Evolutionary conservation across 2,888 invertebrate species (phyloP), one percentile per base, ranked within the genome.

Genomic region (Apodemia mormo): DNA sequence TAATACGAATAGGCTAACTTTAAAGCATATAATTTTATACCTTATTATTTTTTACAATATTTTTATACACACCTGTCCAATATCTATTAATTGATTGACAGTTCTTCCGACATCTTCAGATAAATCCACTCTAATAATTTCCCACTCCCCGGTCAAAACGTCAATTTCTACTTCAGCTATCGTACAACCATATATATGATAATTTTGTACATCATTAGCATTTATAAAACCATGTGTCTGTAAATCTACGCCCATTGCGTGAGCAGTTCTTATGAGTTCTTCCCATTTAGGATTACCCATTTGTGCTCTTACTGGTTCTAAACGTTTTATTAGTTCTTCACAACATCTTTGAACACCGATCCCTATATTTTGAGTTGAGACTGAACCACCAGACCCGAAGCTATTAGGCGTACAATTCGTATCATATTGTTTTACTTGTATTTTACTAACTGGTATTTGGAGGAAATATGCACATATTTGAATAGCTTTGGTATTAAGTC

Each of bases 91-190:
- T 9, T 95, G 96, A 80, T 93, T 96, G 68, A 96, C 80, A 83
- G 95, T 95, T 65, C 91, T 84, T 0, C 96, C 96, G 2, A 93
- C 92, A 80, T 96, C 96, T 83, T 95, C 95, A 58, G 95, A 76
- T 67, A 96, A 79, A 81, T 96, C 96, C 0, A 95, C 95, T 73
- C 95, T 86, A 0, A 82, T 79, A 14, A 95, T 83, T 76, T 95
- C 86, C 71, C 91, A 90, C 79, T 96, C 95, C 10, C 96, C 96
- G 0, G 96, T 96, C 67, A 96, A 81, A 9, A 96, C 82, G 83
- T 96, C 96, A 0, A 96, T 81, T 83, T 96, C 96, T 0, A 96
- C 95, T 87, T 96, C 96, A 22, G 94, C 85, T 14, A 94, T 87
- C 4, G 94, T 86, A 0, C 94, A 89, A 2, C 95, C 96, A 80